Conservation (phyloP, 2,888 invertebrate genomes). For the Acrobasis suavella region DNA sequence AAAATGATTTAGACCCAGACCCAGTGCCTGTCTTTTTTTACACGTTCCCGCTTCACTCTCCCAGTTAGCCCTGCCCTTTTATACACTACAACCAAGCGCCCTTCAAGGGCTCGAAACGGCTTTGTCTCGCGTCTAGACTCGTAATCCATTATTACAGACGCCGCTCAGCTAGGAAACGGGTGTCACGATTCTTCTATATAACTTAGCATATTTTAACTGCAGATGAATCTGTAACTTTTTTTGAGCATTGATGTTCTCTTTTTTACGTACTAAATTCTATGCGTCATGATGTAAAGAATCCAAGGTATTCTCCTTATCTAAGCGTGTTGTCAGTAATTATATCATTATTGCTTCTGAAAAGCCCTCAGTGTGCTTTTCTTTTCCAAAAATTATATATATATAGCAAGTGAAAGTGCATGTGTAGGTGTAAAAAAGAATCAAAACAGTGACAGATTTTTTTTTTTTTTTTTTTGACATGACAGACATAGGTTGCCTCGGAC, state of each 20-base stretch:
- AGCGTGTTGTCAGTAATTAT: too few relatives aligned
- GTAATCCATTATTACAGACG: conserved; percentile 77
- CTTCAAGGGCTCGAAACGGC: conserved; percentile 65
- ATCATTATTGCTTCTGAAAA: too few relatives aligned
- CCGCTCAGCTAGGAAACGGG: conserved; percentile 56
- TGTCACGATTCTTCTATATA: conserved; percentile 58
- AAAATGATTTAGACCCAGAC: too few relatives aligned
- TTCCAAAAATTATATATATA: too few relatives aligned
- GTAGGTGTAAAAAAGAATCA: neutral
- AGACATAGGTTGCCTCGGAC: too few relatives aligned
- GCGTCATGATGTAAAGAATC: neutral
- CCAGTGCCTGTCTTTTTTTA: neutral
- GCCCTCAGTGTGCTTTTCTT: too few relatives aligned
- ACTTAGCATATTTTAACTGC: conserved; percentile 73
- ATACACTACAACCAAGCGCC: conserved; percentile 23
- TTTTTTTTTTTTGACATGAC: too few relatives aligned
- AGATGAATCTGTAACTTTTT: conserved; percentile 74
- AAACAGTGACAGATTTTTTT: too few relatives aligned
- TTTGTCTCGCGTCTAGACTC: conserved; percentile 77
- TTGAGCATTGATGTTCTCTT: conserved; percentile 19
- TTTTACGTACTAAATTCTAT: too few relatives aligned
- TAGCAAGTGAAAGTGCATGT: too few relatives aligned
- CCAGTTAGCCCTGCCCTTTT: conserved; percentile 27
- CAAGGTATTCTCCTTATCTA: too few relatives aligned
- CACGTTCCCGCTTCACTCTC: conserved; percentile 35